These are phyloP conservation scores for Synanthedon vespiformis DNA, from an alignment of 2,888 invertebrate species.

Conservation along the genomic window DNA sequence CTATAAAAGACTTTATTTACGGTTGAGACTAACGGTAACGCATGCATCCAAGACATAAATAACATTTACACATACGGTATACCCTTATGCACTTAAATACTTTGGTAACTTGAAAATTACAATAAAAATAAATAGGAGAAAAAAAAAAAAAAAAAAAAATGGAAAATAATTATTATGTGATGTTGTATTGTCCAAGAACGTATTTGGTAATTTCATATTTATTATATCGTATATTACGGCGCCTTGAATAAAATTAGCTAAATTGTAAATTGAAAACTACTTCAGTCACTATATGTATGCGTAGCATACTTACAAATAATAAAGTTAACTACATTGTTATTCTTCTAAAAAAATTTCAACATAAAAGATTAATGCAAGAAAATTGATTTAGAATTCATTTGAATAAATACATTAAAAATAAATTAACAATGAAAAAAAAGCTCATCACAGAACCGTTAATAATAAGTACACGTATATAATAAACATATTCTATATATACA, in stretches of 20 bases:
- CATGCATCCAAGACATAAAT: too few relatives aligned
- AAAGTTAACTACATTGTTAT: constrained; percentile 2
- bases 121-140: constrained; percentile 13
- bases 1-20: too few relatives aligned
- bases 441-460: constrained; percentile 26
- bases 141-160: too few relatives aligned
- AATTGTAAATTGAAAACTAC: constrained; percentile 2
- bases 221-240: too few relatives aligned
- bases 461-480: constrained; percentile 28
- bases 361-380: neutral
- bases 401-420: constrained; percentile 1
- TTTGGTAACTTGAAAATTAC: constrained; percentile 59
- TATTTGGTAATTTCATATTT: too few relatives aligned
- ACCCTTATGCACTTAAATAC: constrained; percentile 27
- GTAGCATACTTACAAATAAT: constrained; percentile 26
- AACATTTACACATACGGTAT: neutral
- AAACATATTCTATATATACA: neutral
- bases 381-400: too few relatives aligned
- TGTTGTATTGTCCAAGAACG: too few relatives aligned
- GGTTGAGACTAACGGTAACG: too few relatives aligned
- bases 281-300: constrained; percentile 17
- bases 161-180: too few relatives aligned
- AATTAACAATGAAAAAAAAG: constrained; percentile 20
- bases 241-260: constrained; percentile 3
- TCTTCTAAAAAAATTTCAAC: neutral